Evolutionary conservation across 2,888 invertebrate species (phyloP).

Genomic region (Serrognathus titanus): DNA sequence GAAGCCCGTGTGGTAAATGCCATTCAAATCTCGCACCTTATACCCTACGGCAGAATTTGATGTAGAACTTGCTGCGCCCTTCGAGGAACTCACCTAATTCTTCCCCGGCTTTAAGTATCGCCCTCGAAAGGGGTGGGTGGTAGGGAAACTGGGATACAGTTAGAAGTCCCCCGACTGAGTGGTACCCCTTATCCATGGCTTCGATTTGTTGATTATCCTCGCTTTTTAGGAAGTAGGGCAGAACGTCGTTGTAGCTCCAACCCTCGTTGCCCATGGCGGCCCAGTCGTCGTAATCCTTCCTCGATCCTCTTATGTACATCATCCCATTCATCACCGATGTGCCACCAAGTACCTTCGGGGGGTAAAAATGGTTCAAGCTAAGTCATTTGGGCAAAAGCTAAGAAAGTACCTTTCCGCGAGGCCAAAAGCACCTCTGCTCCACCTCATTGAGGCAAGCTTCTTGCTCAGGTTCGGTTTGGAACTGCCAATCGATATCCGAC

Average conservation of each 20-base stretch:
- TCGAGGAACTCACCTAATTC: slow-evolving; percentile 60
- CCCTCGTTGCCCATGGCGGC: slow-evolving; percentile 80
- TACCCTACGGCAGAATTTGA: slow-evolving; percentile 55
- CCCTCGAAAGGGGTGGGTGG: slow-evolving; percentile 77
- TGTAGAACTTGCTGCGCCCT: too few species aligned
- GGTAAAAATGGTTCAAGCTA: slow-evolving; percentile 12
- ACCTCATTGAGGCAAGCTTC: slow-evolving; percentile 70
- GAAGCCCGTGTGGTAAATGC: slow-evolving; percentile 76
- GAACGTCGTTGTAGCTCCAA: slow-evolving; percentile 85
- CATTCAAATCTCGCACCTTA: slow-evolving; percentile 76
- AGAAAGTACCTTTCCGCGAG: slow-evolving; percentile 69
- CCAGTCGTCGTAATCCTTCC: slow-evolving; percentile 86
- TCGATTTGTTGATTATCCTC: slow-evolving; percentile 74
- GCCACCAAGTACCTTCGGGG: slow-evolving; percentile 73
- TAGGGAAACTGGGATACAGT: slow-evolving; percentile 81
- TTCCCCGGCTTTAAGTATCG: slow-evolving; percentile 73
- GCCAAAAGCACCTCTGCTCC: slow-evolving; percentile 75
- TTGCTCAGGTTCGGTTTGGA: slow-evolving; percentile 79
- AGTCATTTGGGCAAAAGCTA: neutral
- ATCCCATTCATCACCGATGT: slow-evolving; percentile 94
- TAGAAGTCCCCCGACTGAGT: slow-evolving; percentile 72
- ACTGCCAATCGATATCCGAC: slow-evolving; percentile 85
- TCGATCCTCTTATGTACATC: slow-evolving; percentile 91
- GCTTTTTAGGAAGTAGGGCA: slow-evolving; percentile 86
- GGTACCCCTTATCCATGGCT: slow-evolving; percentile 72